Percentiles rank a stretch among this genome's conserved stretches.
phyloP scores from a whole-genome alignment of 2,113 vertebrate genomes.

The Phylloscopus whistleri region DNA sequence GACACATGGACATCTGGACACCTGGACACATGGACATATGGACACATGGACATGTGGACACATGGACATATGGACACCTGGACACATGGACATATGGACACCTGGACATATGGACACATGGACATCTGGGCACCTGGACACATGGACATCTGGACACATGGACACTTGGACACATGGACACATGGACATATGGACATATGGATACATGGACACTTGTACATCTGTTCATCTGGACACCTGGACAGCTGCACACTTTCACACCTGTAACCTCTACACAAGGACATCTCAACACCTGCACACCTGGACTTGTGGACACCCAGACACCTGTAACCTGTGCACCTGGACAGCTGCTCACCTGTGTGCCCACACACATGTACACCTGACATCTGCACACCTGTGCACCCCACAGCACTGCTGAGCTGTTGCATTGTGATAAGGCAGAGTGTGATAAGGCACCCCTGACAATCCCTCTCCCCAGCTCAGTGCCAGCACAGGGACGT shows the following conservation, averaged over 20 bases:
- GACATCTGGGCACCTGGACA: accelerated
- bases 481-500: background rate
- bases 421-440: background rate
- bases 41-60: accelerated
- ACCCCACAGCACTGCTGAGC: background rate
- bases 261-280: background rate
- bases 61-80: accelerated
- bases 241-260: background rate
- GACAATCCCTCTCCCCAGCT: background rate
- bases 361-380: too few species aligned
- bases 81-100: background rate
- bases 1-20: accelerated
- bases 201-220: too few species aligned
- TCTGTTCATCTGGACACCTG: background rate
- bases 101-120: accelerated
- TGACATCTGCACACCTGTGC: background rate
- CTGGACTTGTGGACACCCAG: too few species aligned
- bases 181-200: accelerated
- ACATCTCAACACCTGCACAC: background rate
- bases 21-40: accelerated
- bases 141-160: accelerated
- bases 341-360: background rate
- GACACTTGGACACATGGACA: background rate
- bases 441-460: background rate
- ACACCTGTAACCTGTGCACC: background rate